These are phyloP conservation scores for Eumeta japonica DNA, from an alignment of 1,140 invertebrate species.

Conservation along the genomic window DNA sequence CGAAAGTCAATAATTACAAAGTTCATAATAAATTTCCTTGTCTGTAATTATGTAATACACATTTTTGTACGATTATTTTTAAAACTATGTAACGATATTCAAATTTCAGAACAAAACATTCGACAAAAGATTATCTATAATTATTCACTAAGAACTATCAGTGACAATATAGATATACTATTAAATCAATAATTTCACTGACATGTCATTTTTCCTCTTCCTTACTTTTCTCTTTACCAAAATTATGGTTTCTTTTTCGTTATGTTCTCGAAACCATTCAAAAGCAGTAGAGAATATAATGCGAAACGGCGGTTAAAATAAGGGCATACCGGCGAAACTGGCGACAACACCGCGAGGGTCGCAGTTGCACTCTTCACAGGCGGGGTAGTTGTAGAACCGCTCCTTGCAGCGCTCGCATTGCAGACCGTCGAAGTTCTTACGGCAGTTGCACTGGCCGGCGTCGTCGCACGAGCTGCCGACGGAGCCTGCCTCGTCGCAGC, in stretches of 20 bases:
- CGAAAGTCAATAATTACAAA: no score
- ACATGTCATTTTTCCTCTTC: neutral
- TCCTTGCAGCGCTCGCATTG: slow-evolving; percentile 86
- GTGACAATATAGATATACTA: no score
- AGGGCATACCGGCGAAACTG: slow-evolving; percentile 70
- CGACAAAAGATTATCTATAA: no score
- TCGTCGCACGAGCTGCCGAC: slow-evolving; percentile 88
- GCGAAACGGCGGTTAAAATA: neutral
- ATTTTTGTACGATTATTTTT: neutral
- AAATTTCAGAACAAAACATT: no score
- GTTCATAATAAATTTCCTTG: no score
- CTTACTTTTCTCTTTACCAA: neutral
- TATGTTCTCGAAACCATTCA: neutral
- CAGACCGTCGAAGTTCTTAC: slow-evolving; percentile 79
- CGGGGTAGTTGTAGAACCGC: slow-evolving; percentile 96
- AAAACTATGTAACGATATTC: no score
- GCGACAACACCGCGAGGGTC: slow-evolving; percentile 91
- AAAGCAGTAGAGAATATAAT: neutral
- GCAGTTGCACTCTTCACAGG: slow-evolving; percentile 98
- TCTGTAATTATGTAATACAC: neutral
- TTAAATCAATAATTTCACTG: no score
- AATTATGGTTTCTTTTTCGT: neutral
- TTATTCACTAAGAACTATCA: no score
- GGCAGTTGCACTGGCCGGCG: slow-evolving; percentile 84
- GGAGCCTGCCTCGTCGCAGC: slow-evolving; percentile 86